Percentiles rank a stretch among this genome's conserved stretches.
These are phyloP conservation scores for Thalpophila matura DNA, from an alignment of 2,888 invertebrate genomes.

Conservation along the genomic window DNA sequence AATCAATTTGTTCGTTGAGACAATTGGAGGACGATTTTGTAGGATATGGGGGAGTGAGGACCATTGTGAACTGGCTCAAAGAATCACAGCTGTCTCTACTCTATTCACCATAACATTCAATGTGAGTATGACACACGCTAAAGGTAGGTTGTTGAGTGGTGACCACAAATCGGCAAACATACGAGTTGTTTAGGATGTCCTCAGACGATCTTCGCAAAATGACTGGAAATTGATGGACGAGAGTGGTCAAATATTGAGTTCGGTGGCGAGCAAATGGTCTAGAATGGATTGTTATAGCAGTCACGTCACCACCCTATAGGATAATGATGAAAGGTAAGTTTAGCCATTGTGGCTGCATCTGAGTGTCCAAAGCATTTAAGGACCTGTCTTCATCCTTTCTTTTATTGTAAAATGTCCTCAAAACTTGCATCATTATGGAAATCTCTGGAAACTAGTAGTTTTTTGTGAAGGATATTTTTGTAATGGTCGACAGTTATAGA, in stretches of 20 bases:
- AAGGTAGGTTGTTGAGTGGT: constrained; percentile 18
- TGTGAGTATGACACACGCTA: constrained; percentile 16
- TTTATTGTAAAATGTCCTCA: too few species aligned
- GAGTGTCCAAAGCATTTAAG: too few species aligned
- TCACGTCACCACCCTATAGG: too few species aligned
- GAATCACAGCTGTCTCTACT: constrained; percentile 6
- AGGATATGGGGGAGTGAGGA: constrained; percentile 35
- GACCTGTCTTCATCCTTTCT: too few species aligned
- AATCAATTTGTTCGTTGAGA: constrained; percentile 87
- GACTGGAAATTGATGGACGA: too few species aligned
- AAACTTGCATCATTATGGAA: too few species aligned
- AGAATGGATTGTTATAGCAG: too few species aligned
- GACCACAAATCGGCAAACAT: neutral
- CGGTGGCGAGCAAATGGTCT: too few species aligned
- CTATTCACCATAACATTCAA: neutral
- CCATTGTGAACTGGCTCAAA: neutral
- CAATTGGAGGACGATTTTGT: constrained; percentile 76
- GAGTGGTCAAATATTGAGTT: too few species aligned
- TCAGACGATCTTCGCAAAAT: neutral
- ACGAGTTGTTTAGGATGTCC: neutral
- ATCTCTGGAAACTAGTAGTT: too few species aligned
- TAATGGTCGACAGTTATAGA: neutral
- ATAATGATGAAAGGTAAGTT: too few species aligned
- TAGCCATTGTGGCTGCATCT: too few species aligned
- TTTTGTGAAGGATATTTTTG: neutral